phyloP scores from a whole-genome alignment of 2,797 vertebrate genomes.

The Holocentrus rufus region DNA sequence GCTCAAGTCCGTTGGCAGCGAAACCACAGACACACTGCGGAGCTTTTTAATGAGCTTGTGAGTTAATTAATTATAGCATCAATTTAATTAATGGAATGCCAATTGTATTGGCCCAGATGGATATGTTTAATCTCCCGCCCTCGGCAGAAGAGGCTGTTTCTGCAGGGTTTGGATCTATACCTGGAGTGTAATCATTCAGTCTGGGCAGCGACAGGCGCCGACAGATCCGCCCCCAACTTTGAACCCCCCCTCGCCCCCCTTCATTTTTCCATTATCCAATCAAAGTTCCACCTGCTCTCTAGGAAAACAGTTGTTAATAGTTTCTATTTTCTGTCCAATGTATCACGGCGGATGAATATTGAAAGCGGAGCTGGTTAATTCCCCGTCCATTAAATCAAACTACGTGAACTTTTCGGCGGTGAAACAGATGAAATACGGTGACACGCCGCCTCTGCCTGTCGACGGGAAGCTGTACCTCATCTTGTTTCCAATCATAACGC shows the following conservation, averaged over 20 bases:
- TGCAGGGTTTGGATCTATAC: constrained; percentile 28
- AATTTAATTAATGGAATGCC: constrained; percentile 64
- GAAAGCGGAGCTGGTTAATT: constrained; percentile 37
- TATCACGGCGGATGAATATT: constrained; percentile 51
- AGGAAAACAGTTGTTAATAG: constrained; percentile 52
- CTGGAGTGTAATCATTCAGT: constrained; percentile 61
- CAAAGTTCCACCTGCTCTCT: constrained; percentile 47
- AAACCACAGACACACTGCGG: constrained; percentile 4
- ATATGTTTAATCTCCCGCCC: constrained; percentile 49
- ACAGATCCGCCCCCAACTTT: constrained; percentile 52
- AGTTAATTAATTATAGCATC: constrained; percentile 42
- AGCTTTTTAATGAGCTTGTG: constrained; percentile 21
- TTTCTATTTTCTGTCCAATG: constrained; percentile 40
- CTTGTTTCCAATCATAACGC: constrained; percentile 42
- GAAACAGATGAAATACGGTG: constrained; percentile 23
- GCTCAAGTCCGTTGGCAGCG: constrained; percentile 29
- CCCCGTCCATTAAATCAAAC: constrained; percentile 18
- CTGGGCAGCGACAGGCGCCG: constrained; percentile 59
- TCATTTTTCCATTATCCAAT: constrained; percentile 63
- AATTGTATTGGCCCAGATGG: constrained; percentile 52
- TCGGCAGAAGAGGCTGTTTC: neutral
- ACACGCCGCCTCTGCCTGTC: constrained; percentile 33
- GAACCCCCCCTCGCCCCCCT: constrained; percentile 52
- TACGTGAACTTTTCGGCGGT: neutral
- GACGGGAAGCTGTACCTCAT: constrained; percentile 30